Evolutionary conservation across 2,113 vertebrate species (phyloP).

Genomic region (Phoxinus phoxinus): DNA sequence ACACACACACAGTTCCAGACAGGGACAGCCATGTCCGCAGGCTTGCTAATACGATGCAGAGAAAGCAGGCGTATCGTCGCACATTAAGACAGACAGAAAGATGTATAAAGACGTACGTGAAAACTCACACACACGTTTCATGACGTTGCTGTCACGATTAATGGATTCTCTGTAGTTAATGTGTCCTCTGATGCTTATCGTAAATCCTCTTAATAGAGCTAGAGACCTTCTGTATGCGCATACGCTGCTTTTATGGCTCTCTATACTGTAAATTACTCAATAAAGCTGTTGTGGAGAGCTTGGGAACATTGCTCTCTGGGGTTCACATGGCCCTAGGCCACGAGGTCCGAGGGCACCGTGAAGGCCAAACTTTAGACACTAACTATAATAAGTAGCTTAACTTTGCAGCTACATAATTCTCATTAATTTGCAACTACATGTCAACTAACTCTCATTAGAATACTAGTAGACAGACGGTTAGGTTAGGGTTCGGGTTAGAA

Average conservation of each 20-base stretch:
- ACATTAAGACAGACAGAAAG: constrained; percentile 14
- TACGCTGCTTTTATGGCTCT: neutral
- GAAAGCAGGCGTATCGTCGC: neutral
- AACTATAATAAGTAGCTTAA: too few relatives aligned
- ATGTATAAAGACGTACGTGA: neutral
- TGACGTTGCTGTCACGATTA: neutral
- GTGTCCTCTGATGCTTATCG: neutral
- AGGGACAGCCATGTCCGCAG: constrained; percentile 32
- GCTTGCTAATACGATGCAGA: neutral
- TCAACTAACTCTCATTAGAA: too few relatives aligned
- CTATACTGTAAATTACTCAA: neutral
- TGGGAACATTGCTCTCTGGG: neutral
- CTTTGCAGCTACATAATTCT: too few relatives aligned
- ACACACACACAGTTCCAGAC: neutral
- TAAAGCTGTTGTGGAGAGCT: constrained; percentile 10
- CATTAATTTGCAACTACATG: too few relatives aligned
- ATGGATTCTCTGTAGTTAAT: neutral
- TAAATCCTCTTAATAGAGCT: neutral
- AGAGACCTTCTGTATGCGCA: neutral
- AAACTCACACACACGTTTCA: neutral
- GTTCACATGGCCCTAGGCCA: neutral
- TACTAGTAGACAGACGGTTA: too few relatives aligned
- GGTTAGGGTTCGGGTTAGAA: too few relatives aligned
- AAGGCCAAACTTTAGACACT: neutral
- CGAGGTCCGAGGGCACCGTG: constrained; percentile 21